Conservation (phyloP, 2,797 vertebrate genomes). For the Lacerta agilis region DNA sequence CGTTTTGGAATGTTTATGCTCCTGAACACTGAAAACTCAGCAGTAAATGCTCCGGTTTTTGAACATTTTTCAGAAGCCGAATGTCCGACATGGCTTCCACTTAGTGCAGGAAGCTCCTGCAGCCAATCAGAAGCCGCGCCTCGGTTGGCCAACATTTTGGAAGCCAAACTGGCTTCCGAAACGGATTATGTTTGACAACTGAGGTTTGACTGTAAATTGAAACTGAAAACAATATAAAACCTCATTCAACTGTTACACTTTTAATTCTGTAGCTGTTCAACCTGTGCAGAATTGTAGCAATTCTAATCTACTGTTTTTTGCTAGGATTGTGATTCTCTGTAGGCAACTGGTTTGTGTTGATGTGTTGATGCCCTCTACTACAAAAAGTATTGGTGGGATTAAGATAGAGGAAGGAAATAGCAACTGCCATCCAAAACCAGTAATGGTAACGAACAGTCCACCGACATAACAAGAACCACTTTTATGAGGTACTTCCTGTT, state of each 20-base stretch:
- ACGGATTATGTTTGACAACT: too few relatives aligned
- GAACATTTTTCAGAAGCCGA: too few relatives aligned
- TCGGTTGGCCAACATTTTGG: too few relatives aligned
- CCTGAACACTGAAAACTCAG: too few relatives aligned
- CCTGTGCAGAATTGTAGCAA: not conserved
- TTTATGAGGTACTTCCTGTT: slow-evolving; percentile 4
- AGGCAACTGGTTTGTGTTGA: not conserved
- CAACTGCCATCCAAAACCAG: not conserved
- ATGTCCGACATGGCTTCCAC: too few relatives aligned
- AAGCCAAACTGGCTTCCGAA: too few relatives aligned
- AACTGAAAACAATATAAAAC: too few relatives aligned
- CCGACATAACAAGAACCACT: not conserved
- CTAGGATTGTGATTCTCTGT: not conserved
- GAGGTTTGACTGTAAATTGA: too few relatives aligned
- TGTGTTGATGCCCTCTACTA: not conserved
- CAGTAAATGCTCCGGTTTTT: too few relatives aligned
- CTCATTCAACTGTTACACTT: not conserved
- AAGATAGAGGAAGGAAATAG: not conserved
- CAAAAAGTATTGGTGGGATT: not conserved
- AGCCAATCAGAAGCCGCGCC: too few relatives aligned
- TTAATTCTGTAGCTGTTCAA: not conserved
- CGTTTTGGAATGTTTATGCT: too few relatives aligned
- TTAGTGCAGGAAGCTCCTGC: too few relatives aligned
- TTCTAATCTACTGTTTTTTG: not conserved
- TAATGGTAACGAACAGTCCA: not conserved